phyloP scores from a whole-genome alignment of 2,888 invertebrate species.

The Cristatella mucedo region DNA sequence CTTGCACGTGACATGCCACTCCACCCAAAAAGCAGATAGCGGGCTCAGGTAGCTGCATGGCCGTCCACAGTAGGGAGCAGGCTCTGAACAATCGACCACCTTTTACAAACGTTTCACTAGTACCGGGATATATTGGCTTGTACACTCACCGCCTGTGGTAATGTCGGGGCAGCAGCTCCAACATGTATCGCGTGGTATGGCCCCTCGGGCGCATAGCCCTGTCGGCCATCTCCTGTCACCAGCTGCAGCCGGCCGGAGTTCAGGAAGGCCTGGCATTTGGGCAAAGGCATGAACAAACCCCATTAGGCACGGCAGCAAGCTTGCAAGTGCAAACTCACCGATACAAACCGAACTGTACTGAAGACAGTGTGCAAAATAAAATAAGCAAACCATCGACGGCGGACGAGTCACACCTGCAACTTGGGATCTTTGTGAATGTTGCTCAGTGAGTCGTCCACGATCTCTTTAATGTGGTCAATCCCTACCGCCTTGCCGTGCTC shows the following conservation, averaged over 20 bases:
- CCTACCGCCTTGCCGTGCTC: conserved; percentile 33
- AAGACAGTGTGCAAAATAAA: no score
- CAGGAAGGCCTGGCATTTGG: conserved; percentile 16
- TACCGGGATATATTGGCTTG: no score
- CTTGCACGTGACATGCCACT: no score
- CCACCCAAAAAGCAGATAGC: no score
- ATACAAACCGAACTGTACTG: no score
- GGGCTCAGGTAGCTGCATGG: no score
- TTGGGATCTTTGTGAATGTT: conserved; percentile 48
- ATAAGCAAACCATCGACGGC: no score
- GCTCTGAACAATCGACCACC: no score
- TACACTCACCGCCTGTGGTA: conserved; percentile 37
- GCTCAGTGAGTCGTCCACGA: conserved; percentile 47
- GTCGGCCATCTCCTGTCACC: conserved; percentile 36
- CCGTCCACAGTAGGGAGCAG: no score
- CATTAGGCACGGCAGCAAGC: no score
- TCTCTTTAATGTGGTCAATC: conserved; percentile 37
- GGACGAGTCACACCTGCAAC: conserved; percentile 12
- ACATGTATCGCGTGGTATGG: conserved; percentile 41
- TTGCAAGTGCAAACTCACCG: no score
- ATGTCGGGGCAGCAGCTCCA: conserved; percentile 36
- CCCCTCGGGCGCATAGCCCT: conserved; percentile 26
- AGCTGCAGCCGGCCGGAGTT: conserved; percentile 27
- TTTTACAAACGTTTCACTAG: no score
- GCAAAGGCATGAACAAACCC: not conserved